Evolutionary conservation across 92 coral and sea anemone species (phyloP), one percentile per base, ranked within the genome.

Genomic region (Palythoa caribaeorum): DNA sequence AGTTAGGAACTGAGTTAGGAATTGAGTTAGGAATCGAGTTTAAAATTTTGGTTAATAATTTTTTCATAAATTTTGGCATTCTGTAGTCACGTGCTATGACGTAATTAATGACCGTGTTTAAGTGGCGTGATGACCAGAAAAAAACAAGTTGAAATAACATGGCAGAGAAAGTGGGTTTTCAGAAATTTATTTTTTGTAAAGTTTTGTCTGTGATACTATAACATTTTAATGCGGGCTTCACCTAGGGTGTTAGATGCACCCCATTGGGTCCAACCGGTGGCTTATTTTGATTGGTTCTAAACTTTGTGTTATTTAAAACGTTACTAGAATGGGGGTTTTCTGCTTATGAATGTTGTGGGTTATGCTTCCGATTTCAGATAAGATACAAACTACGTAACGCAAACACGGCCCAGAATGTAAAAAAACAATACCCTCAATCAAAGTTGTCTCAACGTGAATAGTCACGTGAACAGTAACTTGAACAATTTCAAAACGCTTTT

Each of bases 151-250:
- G 37, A 66, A n/a, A 21, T n/a, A 19, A 66, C 7, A 57, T 57
- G 65, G 65, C n/a, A 57, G 65, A 28, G 28, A 28, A 28, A 28
- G 28, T 28, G 28, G 65, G 52, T 53, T 72, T 5, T 72, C 77
- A 72, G 52, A 72, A 72, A 38, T 16, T 1, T 19, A 3, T 19
- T 68, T 19, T 38, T 38, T 10, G 51, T 71, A 36, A 37, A 21
- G 20, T 71, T 72, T 72, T 72, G 51, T 72, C 77, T 72, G 53
- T 72, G 53, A 72, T 37, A 72, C 77, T 72, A 72, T 38, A 72
- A 72, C 77, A 72, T 72, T 72, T 72, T 38, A 72, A 2, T 72
- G 77, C 73, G 54, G 77, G 77, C 52, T 72, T 72, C 77, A 72
- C 77, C 54, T 72, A 39, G 38, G 38, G 77, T 72, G 77, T 38